Evolutionary conservation across 2,888 invertebrate genomes (phyloP).

Genomic region (Epinotia demarniana): DNA sequence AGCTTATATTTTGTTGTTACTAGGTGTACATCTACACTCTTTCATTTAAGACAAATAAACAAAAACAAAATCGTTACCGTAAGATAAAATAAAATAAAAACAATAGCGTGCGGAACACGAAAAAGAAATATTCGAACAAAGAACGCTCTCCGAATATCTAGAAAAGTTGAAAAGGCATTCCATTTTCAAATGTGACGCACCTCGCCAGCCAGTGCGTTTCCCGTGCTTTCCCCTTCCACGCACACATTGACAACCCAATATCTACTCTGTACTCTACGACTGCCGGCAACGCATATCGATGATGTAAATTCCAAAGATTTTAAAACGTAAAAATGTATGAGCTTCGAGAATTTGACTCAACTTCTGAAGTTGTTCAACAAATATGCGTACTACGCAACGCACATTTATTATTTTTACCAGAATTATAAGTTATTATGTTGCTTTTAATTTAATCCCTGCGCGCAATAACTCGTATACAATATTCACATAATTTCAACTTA

Average conservation of each 20-base stretch:
- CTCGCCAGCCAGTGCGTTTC: conserved; percentile 58
- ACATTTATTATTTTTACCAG: conserved; percentile 20
- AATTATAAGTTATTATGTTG: conserved; percentile 19
- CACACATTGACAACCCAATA: conserved; percentile 58
- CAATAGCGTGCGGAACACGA: conserved; percentile 35
- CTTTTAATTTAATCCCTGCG: conserved; percentile 40
- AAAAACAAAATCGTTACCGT: conserved; percentile 25
- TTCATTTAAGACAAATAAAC: conserved; percentile 22
- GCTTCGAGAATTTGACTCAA: conserved; percentile 9
- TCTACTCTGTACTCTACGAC: conserved; percentile 19
- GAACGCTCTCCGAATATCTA: conserved; percentile 63
- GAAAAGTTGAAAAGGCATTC: conserved; percentile 74
- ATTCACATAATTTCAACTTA: conserved; percentile 54
- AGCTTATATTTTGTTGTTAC: conserved; percentile 3
- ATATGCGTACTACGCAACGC: no score
- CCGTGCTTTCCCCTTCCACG: conserved; percentile 72
- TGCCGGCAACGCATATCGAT: conserved; percentile 28
- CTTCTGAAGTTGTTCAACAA: conserved; percentile 4
- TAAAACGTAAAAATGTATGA: conserved; percentile 1
- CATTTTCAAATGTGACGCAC: conserved; percentile 71
- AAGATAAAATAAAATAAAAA: conserved; percentile 38
- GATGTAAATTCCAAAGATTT: conserved; percentile 31
- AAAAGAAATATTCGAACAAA: conserved; percentile 48
- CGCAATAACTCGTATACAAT: conserved; percentile 43
- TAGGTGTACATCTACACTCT: neutral